These are phyloP conservation scores for Scleropages formosus DNA, from an alignment of 2,797 vertebrate species.

Conservation along the genomic window DNA sequence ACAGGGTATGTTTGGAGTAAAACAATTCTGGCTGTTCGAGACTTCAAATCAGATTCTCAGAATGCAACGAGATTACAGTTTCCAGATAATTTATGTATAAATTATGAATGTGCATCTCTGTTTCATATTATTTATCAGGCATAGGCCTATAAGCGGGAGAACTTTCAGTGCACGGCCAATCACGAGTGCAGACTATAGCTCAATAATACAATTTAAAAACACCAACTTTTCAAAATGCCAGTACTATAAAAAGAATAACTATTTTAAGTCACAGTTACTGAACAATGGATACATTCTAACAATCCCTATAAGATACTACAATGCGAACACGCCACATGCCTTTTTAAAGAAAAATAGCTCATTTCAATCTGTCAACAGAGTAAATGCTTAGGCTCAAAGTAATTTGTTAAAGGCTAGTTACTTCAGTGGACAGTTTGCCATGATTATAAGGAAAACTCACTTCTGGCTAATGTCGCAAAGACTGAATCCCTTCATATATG, in stretches of 20 bases:
- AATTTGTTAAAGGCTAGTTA: too few relatives aligned
- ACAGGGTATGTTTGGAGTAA: neutral
- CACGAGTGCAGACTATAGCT: neutral
- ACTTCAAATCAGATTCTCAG: neutral
- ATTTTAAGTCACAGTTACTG: neutral
- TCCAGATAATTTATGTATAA: neutral
- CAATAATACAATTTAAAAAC: neutral
- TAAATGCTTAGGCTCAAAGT: neutral
- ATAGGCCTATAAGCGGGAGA: neutral
- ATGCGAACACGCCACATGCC: neutral
- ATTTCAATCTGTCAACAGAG: neutral
- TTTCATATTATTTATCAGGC: conserved; percentile 11
- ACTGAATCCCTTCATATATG: too few relatives aligned
- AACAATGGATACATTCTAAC: too few relatives aligned
- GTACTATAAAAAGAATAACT: neutral
- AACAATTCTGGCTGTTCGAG: neutral
- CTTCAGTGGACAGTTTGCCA: too few relatives aligned
- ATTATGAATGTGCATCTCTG: neutral
- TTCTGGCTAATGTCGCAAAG: too few relatives aligned
- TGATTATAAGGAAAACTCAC: too few relatives aligned
- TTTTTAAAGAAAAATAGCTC: too few relatives aligned
- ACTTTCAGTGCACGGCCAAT: neutral
- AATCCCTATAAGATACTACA: neutral
- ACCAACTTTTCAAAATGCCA: neutral
- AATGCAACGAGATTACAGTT: too few relatives aligned